These are phyloP conservation scores for Jaculus jaculus DNA, from an alignment of 2,113 vertebrate genomes.

Conservation along the genomic window DNA sequence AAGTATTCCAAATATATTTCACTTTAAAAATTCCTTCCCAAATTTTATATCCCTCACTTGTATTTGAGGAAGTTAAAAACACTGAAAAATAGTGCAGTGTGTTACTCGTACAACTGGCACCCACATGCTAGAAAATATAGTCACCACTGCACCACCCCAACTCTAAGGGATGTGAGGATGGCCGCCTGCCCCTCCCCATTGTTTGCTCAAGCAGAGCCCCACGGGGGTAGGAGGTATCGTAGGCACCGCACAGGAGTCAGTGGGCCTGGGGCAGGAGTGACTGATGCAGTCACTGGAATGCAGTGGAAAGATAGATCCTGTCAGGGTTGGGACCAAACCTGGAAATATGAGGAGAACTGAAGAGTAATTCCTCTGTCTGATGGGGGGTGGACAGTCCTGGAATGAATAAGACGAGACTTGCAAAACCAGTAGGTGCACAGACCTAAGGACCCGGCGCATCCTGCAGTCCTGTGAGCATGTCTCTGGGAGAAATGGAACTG, in stretches of 20 bases:
- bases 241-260: rapidly evolving
- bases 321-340: too few relatives aligned
- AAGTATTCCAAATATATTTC: not conserved
- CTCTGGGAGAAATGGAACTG: too few relatives aligned
- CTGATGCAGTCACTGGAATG: too few relatives aligned
- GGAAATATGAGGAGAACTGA: too few relatives aligned
- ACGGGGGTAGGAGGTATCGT: rapidly evolving
- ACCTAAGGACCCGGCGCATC: too few relatives aligned
- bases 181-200: not conserved
- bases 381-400: too few relatives aligned
- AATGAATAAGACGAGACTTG: too few relatives aligned
- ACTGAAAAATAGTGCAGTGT: not conserved
- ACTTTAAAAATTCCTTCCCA: not conserved
- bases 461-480: too few relatives aligned
- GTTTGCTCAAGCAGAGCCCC: not conserved
- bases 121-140: not conserved
- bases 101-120: too few relatives aligned
- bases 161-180: too few relatives aligned
- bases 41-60: not conserved
- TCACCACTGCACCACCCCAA: not conserved
- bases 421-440: too few relatives aligned
- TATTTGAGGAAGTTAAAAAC: not conserved
- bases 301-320: too few relatives aligned
- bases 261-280: not conserved
- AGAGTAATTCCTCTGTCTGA: not conserved